Base-by-base conservation (phyloP, 2,113 vertebrate species). In the Charina bottae region DNA sequence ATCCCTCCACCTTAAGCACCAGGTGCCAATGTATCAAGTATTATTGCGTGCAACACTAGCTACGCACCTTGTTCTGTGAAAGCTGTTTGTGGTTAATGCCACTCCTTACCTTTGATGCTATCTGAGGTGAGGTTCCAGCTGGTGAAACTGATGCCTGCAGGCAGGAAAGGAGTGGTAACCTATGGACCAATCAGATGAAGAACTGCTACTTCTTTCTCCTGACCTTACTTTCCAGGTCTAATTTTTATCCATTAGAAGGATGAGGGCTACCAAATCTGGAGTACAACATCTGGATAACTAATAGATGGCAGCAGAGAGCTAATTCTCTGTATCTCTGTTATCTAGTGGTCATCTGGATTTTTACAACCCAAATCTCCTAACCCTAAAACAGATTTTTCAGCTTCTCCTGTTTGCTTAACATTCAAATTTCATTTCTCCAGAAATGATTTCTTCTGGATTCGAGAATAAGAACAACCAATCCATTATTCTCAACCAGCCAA, bases 41-140 rank as follows among this genome's bases (percentile, higher is more conserved):
- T 37, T 72, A 53, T 83, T 49, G 86, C 87, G 89, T 89, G 87
- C 56, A 83, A 87, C 68, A 37, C 1, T 62, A 60, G 88, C 42
- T 88, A 12, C 72, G 46, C 72, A 84, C 56, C 42, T 68, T 83
- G 86, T 53, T 88, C 42, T 62, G 12, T 83, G 55, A 88, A 88
- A 84, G 55, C 23, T 87, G 58, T 62, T 92, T 92, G 91, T 24
- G 55, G 86, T 92, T 92, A 88, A 53, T 15, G n/a, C 55, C 87
- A 83, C 87, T 88, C 91, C 84, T 92, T 83, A 37, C 83, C 87
- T 92, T 58, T 83, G 55, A 92, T 54, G 64, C 26, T 53, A 88
- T 60, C 7, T 46, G 26, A 56, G 68, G 42, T 88, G 86, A 62
- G n/a, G 49, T 84, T 92, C 19, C 68, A 92, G 68, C 55, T 88